Conservation (phyloP, 2,797 vertebrate genomes). For the Aselliscus stoliczkanus region DNA sequence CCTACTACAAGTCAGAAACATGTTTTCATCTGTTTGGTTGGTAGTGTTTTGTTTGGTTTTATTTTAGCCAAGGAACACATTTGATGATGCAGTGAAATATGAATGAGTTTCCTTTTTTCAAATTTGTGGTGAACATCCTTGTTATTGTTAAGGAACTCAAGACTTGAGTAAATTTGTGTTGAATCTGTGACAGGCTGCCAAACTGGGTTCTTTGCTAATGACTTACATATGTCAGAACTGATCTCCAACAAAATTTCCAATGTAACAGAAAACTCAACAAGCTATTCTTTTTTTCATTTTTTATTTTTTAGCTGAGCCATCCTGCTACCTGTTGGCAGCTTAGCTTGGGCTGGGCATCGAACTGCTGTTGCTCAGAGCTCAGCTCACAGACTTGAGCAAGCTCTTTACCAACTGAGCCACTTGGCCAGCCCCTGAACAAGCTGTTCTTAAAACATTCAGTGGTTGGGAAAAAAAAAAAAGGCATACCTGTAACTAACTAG, state of each 20-base stretch:
- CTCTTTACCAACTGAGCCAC: too few species aligned
- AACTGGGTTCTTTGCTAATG: neutral
- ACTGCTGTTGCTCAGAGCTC: too few species aligned
- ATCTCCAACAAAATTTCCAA: constrained; percentile 26
- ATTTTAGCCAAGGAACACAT: constrained; percentile 38
- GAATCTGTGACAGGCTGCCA: neutral
- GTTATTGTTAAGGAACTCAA: neutral
- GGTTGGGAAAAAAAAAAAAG: neutral
- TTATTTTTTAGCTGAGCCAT: too few species aligned
- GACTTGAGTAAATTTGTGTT: neutral
- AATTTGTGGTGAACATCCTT: constrained; percentile 6
- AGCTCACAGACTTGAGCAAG: too few species aligned
- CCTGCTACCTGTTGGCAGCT: too few species aligned
- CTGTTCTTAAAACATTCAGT: neutral
- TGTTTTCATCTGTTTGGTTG: constrained; percentile 30
- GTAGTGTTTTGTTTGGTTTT: neutral
- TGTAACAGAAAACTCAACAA: neutral
- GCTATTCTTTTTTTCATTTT: too few species aligned
- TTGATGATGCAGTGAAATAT: neutral
- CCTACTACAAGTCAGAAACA: constrained; percentile 54
- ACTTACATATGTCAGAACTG: neutral
- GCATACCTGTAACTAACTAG: neutral
- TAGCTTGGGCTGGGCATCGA: too few species aligned
- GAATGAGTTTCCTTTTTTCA: constrained; percentile 37
- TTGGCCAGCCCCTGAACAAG: too few species aligned